Conservation (phyloP, 2,888 invertebrate genomes). For the Leptogaster cylindrica region DNA sequence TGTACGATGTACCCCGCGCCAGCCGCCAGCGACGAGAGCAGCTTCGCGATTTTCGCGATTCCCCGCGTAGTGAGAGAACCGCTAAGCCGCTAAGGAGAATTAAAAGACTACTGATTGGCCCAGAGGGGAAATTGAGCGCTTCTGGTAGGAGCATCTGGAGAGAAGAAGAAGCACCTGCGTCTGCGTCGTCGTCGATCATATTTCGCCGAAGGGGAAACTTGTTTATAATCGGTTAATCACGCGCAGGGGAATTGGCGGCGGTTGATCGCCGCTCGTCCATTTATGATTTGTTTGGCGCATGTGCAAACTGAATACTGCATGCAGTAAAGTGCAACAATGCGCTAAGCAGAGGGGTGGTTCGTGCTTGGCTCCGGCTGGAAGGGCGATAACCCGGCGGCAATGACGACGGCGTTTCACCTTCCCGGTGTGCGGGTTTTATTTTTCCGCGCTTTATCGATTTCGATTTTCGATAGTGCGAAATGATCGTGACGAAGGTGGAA, state of each 20-base stretch:
- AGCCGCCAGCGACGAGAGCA: background rate
- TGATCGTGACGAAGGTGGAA: no score
- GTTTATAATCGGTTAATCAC: slow-evolving; percentile 25
- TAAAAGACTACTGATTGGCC: slow-evolving; percentile 34
- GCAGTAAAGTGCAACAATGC: no score
- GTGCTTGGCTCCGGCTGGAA: no score
- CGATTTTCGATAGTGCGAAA: no score
- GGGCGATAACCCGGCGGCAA: no score
- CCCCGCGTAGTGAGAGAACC: background rate
- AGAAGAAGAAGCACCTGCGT: background rate
- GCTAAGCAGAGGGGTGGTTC: no score
- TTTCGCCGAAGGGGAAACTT: slow-evolving; percentile 22
- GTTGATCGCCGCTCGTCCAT: background rate
- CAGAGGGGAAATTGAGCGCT: slow-evolving; percentile 13
- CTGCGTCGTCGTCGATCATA: background rate
- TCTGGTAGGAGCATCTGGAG: slow-evolving; percentile 12
- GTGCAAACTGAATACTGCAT: slow-evolving; percentile 12
- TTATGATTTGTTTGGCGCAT: slow-evolving; percentile 29
- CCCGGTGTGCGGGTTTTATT: no score
- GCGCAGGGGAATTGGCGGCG: slow-evolving; percentile 12
- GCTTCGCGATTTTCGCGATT: no score
- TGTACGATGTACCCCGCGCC: slow-evolving; percentile 15
- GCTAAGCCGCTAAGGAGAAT: slow-evolving; percentile 17
- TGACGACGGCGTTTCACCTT: no score
- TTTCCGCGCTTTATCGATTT: no score